Evolutionary conservation across 2,888 invertebrate genomes (phyloP).

Genomic region (Dynastes grantii): DNA sequence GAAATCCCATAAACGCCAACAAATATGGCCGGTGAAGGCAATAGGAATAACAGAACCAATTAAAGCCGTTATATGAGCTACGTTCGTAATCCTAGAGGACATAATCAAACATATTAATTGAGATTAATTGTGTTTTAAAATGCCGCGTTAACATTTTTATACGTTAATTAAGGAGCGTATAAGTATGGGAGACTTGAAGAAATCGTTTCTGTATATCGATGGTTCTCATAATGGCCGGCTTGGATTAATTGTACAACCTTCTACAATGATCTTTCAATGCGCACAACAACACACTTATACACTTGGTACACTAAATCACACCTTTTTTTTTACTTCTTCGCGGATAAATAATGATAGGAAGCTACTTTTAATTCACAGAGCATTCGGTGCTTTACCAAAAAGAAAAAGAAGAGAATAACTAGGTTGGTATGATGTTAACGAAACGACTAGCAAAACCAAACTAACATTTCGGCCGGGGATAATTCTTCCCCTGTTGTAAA

Average conservation of each 20-base stretch:
- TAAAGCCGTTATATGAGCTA: slow-evolving; percentile 57
- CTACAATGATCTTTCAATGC: slow-evolving; percentile 33
- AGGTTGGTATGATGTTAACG: slow-evolving; percentile 59
- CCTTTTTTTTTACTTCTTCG: slow-evolving; percentile 2
- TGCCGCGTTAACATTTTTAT: slow-evolving; percentile 49
- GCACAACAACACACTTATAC: slow-evolving; percentile 12
- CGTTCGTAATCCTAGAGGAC: slow-evolving; percentile 53
- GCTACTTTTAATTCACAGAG: too few species aligned
- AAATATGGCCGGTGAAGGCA: slow-evolving; percentile 51
- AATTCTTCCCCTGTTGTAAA: slow-evolving; percentile 64
- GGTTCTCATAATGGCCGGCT: slow-evolving; percentile 28
- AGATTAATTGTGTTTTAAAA: slow-evolving; percentile 56
- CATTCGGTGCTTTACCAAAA: neutral
- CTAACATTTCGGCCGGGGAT: slow-evolving; percentile 63
- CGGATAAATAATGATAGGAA: neutral
- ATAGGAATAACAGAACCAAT: slow-evolving; percentile 57
- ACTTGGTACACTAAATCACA: slow-evolving; percentile 21
- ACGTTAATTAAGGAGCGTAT: slow-evolving; percentile 41
- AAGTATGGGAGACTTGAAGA: slow-evolving; percentile 2
- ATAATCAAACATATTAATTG: slow-evolving; percentile 58
- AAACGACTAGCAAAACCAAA: slow-evolving; percentile 63
- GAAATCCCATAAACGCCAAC: slow-evolving; percentile 51
- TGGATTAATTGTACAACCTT: slow-evolving; percentile 44
- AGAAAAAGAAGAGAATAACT: neutral
- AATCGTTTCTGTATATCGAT: slow-evolving; percentile 26